Base-by-base conservation (phyloP, 2,113 vertebrate genomes). In the Halichoerus grypus region DNA sequence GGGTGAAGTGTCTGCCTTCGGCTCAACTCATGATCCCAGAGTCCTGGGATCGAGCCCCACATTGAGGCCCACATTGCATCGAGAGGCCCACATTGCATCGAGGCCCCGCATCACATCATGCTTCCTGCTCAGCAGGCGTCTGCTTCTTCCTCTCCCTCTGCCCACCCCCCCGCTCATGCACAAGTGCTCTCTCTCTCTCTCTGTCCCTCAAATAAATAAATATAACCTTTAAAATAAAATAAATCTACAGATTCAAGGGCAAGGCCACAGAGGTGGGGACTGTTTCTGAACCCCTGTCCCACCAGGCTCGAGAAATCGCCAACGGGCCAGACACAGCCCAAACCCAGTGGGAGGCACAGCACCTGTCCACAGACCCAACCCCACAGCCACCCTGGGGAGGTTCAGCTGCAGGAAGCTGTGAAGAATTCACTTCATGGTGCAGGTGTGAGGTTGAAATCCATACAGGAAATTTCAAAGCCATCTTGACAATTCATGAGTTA, bases 401-500 rank as follows among this genome's bases (percentile, higher is more conserved):
- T 2, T 42, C 53, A 18, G 42, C 1, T 1, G n/a, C n/a, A 71
- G 51, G 10, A 72, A 57, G 16, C 18, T 9, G 28, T 4, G 6
- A 26, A 74, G 69, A 59, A 46, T 16, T 59, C 12, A 4, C 26
- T 15, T 19, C 4, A 0, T 0, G 36, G 36, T 71, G 69, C 36
- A 6, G 28, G 28, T 31, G 19, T 4, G 12, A 21, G 19, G 55
- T n/a, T 2, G 0, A 57, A 61, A 61, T 76, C 71, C 39, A 7
- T 4, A 11, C 15, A 14, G 3, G 12, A 18, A 76, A 4, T 12
- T n/a, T n/a, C 7, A 2, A 76, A 33, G 7, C 28, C 55, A 3
- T 24, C 28, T 26, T 49, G 12, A 33, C 57, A 15, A 24, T 15
- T 10, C 28, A 0, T 6, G 8, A 12, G 12, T 33, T 33, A 15